phyloP scores from a whole-genome alignment of 2,888 invertebrate species.

The Aphidius colemani region DNA sequence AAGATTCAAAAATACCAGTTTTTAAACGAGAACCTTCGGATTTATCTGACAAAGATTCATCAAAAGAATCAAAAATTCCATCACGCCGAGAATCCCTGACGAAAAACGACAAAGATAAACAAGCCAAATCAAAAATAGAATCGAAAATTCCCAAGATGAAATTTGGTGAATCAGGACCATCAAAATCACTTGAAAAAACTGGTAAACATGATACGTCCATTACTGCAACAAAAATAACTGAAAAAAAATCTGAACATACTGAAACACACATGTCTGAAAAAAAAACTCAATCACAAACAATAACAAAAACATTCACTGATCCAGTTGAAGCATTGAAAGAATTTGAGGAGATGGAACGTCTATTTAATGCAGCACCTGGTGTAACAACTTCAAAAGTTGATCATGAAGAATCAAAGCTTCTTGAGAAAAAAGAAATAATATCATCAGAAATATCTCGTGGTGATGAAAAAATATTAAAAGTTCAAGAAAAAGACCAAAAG shows the following conservation, averaged over 20 bases:
- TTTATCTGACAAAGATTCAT: constrained; percentile 9
- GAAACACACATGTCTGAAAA: constrained; percentile 41
- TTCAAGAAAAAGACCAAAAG: constrained; percentile 48
- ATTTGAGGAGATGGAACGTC: constrained; percentile 39
- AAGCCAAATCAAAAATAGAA: constrained; percentile 36
- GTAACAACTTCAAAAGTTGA: constrained; percentile 48
- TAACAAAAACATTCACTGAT: constrained; percentile 38
- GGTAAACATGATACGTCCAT: constrained; percentile 29
- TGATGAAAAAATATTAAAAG: constrained; percentile 44
- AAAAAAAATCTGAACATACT: constrained; percentile 44
- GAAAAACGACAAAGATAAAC: background rate
- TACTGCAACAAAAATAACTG: constrained; percentile 46
- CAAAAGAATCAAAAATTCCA: constrained; percentile 3
- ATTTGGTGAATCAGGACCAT: constrained; percentile 15
- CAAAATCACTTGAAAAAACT: constrained; percentile 16
- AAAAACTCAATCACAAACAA: constrained; percentile 43
- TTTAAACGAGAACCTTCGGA: background rate
- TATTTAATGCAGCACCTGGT: constrained; percentile 29
- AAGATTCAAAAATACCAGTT: too few species aligned
- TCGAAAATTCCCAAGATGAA: constrained; percentile 48
- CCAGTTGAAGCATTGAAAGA: constrained; percentile 42
- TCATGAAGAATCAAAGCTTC: constrained; percentile 42
- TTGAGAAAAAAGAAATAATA: constrained; percentile 47
- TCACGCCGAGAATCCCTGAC: background rate
- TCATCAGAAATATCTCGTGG: constrained; percentile 49